Evolutionary conservation across 2,113 vertebrate species (phyloP), one percentile per base, ranked within the genome.

Genomic region (Notarius quadriscutis): DNA sequence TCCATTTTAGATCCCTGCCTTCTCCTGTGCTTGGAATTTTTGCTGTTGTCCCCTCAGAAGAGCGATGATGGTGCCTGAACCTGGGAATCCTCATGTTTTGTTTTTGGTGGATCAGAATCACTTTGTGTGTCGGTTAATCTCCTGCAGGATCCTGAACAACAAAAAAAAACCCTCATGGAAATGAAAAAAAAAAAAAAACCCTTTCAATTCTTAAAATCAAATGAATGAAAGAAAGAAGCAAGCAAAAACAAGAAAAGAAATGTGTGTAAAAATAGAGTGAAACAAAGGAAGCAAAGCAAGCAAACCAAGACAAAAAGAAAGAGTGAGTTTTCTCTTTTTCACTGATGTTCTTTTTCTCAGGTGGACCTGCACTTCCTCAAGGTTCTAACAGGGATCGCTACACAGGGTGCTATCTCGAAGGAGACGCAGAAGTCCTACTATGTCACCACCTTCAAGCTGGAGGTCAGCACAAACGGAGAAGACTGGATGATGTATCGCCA

Each of bases 401-500:
- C 98, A 0, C 98, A 99, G 90, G 98, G 98, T 1, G 98, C 98
- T 27, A 91, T 98, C 91, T 99, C 98, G 1, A 97, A 97, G 90
- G 97, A 99, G 91, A 99, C 98, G 0, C 96, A 96, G 91, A 98
- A 96, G 83, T 96, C 96, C 62, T 99, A 99, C 92, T 99, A 97
- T 9, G 96, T 99, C 90, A 97, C 96, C 84, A 96, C 97, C 48
- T 99, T 99, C 92, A 99, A 99, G 90, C 94, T 99, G 93, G 98
- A 99, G 92, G 96, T 99, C 95, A 99, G 98, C 96, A 98, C 98
- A 69, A 99, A 99, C 0, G 98, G 98, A 0, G 98, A 99, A 87
- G 98, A 99, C 94, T 99, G 98, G 98, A 99, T 99, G 97, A 96
- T 98, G 82, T 99, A 98, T 92, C 95, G 98, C 1, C 97, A 99